These are phyloP conservation scores for Pelecanus crispus DNA, from an alignment of 2,113 vertebrate species.

Conservation along the genomic window DNA sequence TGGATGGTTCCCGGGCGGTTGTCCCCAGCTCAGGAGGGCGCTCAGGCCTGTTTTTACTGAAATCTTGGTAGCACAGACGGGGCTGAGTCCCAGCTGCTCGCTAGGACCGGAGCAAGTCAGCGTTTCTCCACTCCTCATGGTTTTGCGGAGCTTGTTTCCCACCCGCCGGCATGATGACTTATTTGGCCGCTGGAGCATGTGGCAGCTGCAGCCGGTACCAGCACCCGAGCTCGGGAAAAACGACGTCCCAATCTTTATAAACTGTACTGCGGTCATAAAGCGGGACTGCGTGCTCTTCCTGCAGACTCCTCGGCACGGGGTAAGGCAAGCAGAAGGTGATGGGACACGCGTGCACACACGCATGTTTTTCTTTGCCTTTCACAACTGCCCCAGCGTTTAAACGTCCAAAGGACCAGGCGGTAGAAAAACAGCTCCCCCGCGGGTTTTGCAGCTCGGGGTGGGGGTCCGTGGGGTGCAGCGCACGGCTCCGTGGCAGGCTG, in stretches of 20 bases:
- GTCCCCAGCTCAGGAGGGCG: background rate
- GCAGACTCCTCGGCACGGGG: background rate
- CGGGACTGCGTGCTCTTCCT: background rate
- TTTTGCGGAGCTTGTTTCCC: background rate
- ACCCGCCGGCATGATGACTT: background rate
- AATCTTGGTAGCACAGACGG: background rate
- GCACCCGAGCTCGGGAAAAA: background rate
- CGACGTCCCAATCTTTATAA: background rate
- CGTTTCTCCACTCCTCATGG: background rate
- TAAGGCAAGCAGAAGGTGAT: background rate
- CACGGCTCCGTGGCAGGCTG: background rate
- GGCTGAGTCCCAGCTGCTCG: background rate
- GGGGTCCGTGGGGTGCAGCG: background rate
- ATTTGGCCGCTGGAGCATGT: background rate
- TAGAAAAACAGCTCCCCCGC: background rate
- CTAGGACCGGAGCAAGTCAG: background rate
- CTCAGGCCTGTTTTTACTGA: background rate
- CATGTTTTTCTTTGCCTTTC: background rate
- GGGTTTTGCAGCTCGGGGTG: background rate
- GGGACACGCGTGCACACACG: accelerated
- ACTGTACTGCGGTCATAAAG: background rate
- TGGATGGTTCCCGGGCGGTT: background rate
- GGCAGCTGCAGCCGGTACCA: background rate
- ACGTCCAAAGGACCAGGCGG: background rate
- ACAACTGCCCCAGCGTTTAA: background rate